Percentiles rank a stretch among this genome's conserved stretches.
Conservation (phyloP, 1,140 invertebrate species). For the Heliconius hermathena region DNA sequence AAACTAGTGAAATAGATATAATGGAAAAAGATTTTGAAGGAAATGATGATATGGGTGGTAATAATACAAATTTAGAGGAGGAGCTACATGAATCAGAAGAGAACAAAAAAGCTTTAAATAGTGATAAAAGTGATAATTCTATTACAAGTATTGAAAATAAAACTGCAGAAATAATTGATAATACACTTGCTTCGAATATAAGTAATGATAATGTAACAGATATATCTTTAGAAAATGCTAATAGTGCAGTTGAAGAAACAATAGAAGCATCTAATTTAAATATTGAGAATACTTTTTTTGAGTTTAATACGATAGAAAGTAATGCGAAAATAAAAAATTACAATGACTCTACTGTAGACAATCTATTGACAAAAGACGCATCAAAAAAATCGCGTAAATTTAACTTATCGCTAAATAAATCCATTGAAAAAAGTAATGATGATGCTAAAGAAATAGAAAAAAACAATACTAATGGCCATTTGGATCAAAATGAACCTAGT, state of each 20-base stretch:
- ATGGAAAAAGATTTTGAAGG: neutral
- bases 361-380: neutral
- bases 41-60: neutral
- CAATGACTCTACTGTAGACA: neutral
- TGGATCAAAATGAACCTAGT: neutral
- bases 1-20: neutral
- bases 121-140: neutral
- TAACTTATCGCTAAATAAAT: constrained; percentile 25
- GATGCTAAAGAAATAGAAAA: neutral
- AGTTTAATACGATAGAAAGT: neutral
- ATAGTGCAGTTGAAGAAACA: neutral
- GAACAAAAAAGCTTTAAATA: neutral
- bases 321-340: constrained; percentile 7
- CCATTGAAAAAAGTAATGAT: constrained; percentile 8
- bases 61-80: neutral
- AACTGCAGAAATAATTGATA: neutral
- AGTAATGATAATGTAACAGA: neutral
- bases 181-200: neutral
- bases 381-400: constrained; percentile 10
- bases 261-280: neutral
- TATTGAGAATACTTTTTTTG: neutral
- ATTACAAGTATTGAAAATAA: neutral
- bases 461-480: neutral
- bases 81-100: neutral
- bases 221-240: neutral